Base-by-base conservation (phyloP, 2,888 invertebrate genomes). In the Leptopilina syphax region DNA sequence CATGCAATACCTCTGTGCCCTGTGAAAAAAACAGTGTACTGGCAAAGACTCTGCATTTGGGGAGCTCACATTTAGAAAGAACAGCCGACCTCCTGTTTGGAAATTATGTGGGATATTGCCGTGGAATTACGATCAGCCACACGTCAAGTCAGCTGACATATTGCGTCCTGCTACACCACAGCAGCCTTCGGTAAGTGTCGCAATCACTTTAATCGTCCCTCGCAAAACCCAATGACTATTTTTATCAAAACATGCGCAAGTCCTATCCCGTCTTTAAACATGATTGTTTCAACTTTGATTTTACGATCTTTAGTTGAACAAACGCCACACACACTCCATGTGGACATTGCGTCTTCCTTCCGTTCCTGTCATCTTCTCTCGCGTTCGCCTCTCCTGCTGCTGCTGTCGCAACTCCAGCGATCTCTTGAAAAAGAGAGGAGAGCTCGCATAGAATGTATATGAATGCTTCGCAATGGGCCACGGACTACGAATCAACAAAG, bases 111-210 rank as follows among this genome's bases (percentile, higher is more conserved):
- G 92, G 87, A 91, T 91, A 88, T 88, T 89, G 89, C 86, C 85
- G 88, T 88, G 87, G 86, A 87, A 90, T 90, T 89, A 88, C 89
- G 88, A 89, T 88, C 91, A 88, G 90, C 90, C 89, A 90, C 90
- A 89, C 91, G 91, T 92, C 91, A 91, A 92, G 91, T 92, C 92
- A 92, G 92, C 92, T 92, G 92, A 92, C 92, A 92, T 92, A 92
- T 92, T 92, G 91, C 91, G 91, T 91, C 88, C 90, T 90, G 91
- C 91, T 91, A 90, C 91, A 90, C 89, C 90, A 90, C 90, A 91
- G 89, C 90, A 90, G 90, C 89, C 88, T 89, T 90, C 89, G 90
- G 91, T 91, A 87, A 91, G 91, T 91, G 88, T 90, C 84, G 86
- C 86, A 87, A 87, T 80, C 81, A 34, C 34, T 73, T 73, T 73